These are phyloP conservation scores for Cisticola juncidis DNA, from an alignment of 2,113 vertebrate species.

Conservation along the genomic window DNA sequence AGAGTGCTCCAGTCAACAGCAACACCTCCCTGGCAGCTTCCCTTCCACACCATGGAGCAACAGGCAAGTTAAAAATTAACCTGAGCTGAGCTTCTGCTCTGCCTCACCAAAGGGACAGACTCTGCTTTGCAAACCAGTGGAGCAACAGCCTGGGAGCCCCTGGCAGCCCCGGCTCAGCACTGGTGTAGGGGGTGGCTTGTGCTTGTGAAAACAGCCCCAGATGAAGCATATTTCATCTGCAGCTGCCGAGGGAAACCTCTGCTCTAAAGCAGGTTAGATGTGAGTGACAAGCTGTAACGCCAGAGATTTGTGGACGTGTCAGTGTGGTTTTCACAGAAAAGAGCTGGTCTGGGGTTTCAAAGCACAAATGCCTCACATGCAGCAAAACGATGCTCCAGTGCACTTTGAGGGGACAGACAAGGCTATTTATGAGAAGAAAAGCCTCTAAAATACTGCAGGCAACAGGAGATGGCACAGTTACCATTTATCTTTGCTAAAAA, in stretches of 20 bases:
- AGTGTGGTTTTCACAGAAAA: neutral
- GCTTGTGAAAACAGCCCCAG: neutral
- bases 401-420: neutral
- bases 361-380: neutral
- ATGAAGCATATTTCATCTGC: neutral
- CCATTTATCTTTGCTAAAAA: neutral
- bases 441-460: neutral
- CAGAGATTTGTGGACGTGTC: neutral
- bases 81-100: neutral
- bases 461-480: neutral
- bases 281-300: neutral
- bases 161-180: rapidly evolving
- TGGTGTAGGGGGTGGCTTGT: rapidly evolving
- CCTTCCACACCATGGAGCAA: neutral
- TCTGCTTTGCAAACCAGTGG: neutral
- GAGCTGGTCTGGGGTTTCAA: neutral
- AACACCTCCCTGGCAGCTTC: neutral
- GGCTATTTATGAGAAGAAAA: neutral
- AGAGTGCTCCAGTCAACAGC: neutral
- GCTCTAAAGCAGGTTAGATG: neutral
- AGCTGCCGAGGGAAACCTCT: neutral
- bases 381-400: neutral
- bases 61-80: conserved; percentile 26
- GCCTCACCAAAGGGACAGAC: neutral
- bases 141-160: neutral